A percentile compares a stretch with the other conserved stretches of the same genome.
Evolutionary conservation across 2,113 vertebrate genomes (phyloP).

Genomic region (Thinocorus orbignyianus): DNA sequence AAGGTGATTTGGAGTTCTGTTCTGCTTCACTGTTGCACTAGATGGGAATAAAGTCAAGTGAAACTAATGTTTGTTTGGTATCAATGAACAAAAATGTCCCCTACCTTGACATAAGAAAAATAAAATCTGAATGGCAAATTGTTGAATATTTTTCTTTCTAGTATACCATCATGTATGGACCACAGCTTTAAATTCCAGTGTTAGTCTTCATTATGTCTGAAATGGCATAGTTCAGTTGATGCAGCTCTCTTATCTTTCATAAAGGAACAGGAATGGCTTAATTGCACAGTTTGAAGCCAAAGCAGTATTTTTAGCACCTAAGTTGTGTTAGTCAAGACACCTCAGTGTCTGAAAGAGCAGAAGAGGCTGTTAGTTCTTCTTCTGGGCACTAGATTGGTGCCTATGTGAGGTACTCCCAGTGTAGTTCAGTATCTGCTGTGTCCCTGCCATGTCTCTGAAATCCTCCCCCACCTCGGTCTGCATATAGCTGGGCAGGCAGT

Average conservation of each 20-base stretch:
- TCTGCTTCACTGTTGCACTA: conserved; percentile 17
- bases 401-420: not conserved
- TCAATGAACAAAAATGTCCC: conserved; percentile 29
- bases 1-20: not conserved
- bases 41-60: not conserved
- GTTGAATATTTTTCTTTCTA: not conserved
- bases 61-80: conserved; percentile 4
- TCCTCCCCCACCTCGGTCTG: not conserved
- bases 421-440: not conserved
- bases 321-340: not conserved
- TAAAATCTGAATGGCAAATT: not conserved
- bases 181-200: not conserved
- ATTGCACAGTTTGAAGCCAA: not conserved
- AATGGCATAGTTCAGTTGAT: not conserved
- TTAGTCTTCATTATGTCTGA: not conserved
- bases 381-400: not conserved
- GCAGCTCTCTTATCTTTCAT: not conserved
- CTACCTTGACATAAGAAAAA: not conserved
- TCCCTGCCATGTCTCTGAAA: not conserved
- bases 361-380: not conserved
- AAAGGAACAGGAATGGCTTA: not conserved
- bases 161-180: not conserved
- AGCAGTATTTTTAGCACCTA: not conserved
- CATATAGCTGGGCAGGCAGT: not conserved
- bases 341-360: not conserved